phyloP scores from a whole-genome alignment of 2,888 invertebrate genomes.

The Leptopilina syphax region DNA sequence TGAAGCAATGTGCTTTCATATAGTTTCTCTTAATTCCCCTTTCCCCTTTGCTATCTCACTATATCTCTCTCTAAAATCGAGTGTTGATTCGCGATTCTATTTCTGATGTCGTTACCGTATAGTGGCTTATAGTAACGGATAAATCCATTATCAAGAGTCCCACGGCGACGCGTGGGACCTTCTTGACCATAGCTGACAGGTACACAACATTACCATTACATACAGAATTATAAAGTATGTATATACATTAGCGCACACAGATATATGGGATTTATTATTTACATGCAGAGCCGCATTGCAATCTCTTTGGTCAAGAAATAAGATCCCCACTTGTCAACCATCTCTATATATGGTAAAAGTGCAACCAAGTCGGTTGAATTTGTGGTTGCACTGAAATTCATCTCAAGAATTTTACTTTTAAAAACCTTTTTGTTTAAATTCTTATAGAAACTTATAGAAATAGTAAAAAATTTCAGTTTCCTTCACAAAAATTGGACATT shows the following conservation, averaged over 20 bases:
- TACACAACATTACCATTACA: constrained; percentile 63
- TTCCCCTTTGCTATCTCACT: too few species aligned
- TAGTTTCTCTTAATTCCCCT: background rate
- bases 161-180: constrained; percentile 50
- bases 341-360: constrained; percentile 44
- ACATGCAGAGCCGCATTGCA: too few species aligned
- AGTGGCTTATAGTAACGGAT: constrained; percentile 49
- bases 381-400: constrained; percentile 1
- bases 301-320: constrained; percentile 49
- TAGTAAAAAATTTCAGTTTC: too few species aligned
- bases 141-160: constrained; percentile 62
- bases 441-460: too few species aligned
- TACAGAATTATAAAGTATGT: constrained; percentile 46
- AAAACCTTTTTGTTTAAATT: too few species aligned
- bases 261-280: too few species aligned
- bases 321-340: constrained; percentile 48
- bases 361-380: constrained; percentile 31
- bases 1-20: background rate
- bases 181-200: constrained; percentile 55
- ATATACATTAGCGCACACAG: constrained; percentile 47
- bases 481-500: too few species aligned
- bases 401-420: background rate
- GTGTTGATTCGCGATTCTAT: constrained; percentile 20
- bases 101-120: background rate
- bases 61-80: constrained; percentile 15